phyloP scores from a whole-genome alignment of 2,113 vertebrate species.

The Mugil cephalus region DNA sequence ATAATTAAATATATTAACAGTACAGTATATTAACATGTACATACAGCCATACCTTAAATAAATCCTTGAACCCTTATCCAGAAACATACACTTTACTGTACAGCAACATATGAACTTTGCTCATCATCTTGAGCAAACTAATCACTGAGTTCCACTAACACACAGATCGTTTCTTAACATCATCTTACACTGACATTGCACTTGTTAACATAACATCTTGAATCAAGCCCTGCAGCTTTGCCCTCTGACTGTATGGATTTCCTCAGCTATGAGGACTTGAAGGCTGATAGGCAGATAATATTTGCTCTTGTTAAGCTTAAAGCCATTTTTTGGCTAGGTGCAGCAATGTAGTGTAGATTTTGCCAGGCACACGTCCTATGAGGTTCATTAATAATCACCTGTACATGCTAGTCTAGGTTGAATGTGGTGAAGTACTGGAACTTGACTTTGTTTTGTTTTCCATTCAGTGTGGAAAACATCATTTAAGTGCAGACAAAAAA shows the following conservation, averaged over 20 bases:
- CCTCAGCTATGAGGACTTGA: constrained; percentile 10
- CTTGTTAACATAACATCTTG: constrained; percentile 43
- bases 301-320: constrained; percentile 68
- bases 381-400: constrained; percentile 65
- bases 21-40: neutral
- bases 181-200: neutral
- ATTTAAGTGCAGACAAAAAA: constrained; percentile 4
- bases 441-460: constrained; percentile 16
- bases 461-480: constrained; percentile 29
- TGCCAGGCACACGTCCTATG: constrained; percentile 59
- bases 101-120: constrained; percentile 15
- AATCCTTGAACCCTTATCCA: neutral
- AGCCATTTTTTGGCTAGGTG: constrained; percentile 57
- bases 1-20: too few relatives aligned
- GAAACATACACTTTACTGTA: neutral
- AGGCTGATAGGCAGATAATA: too few relatives aligned
- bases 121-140: neutral
- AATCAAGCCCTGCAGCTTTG: neutral
- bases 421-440: constrained; percentile 30
- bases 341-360: constrained; percentile 44
- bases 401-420: constrained; percentile 55
- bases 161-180: constrained; percentile 17
- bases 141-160: constrained; percentile 21
- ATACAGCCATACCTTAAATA: neutral
- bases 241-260: constrained; percentile 10